Evolutionary conservation across 2,797 vertebrate genomes (phyloP), one percentile per base, ranked within the genome.

Genomic region (Gymnothorax javanicus): DNA sequence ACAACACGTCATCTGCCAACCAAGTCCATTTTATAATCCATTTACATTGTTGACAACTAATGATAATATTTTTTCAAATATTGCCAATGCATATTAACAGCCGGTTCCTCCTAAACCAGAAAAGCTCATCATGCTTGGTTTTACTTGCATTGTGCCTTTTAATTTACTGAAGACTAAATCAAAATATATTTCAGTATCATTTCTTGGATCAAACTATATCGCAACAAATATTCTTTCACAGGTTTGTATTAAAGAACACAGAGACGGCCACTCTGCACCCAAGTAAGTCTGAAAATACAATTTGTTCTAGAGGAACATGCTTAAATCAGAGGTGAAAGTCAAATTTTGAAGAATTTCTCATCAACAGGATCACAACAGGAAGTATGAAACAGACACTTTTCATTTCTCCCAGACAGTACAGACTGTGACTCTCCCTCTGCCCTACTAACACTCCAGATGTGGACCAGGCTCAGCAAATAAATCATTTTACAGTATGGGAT

Each of bases 401-500:
- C 77, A 56, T 81, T 54, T 56, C 23, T 17, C 52, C 77, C 33
- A 81, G 52, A 81, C 54, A 81, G 50, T 23, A 56, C 50, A 33
- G 77, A 90, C 82, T 25, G 86, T 17, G 56, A 50, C 73, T 84
- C 69, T 60, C 75, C 84, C 57, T 79, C 56, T 85, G 59, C 62
- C 69, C 43, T 52, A 62, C 88, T 33, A 52, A 52, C 77, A 23
- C 77, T 81, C 88, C 89, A 94, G 77, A 87, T 88, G 77, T 92
- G 92, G 93, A 93, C 93, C 94, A 92, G 92, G 92, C 91, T 93
- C 79, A 84, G 83, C 20, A n/a, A 54, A 71, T 85, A 71, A 52
- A 56, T 77, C 27, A 58, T 88, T 94, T 94, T 94, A 95, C 95
- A 95, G 94, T 95, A 94, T 91, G 91, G 92, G 92, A 91, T 94